Evolutionary conservation across 2,888 invertebrate species (phyloP).

Genomic region (Morpho deidamia): DNA sequence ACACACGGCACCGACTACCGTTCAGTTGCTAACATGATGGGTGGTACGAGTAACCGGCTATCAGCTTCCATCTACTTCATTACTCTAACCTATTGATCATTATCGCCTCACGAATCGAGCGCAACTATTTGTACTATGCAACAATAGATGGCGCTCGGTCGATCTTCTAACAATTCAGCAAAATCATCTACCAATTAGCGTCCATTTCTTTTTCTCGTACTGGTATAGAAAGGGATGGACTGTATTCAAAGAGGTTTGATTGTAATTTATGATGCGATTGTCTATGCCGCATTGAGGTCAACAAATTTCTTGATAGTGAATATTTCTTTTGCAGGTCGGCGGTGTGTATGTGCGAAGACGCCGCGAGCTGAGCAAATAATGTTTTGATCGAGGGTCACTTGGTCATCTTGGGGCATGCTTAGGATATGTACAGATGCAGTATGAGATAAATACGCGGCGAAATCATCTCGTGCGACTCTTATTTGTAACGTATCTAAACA

Average conservation of each 20-base stretch:
- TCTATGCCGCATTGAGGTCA: constrained; percentile 60
- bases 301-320: constrained; percentile 57
- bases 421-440: no score
- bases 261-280: constrained; percentile 76
- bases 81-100: constrained; percentile 58
- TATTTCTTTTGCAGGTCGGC: constrained; percentile 55
- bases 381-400: neutral
- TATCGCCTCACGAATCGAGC: constrained; percentile 61
- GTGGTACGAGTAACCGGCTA: constrained; percentile 49
- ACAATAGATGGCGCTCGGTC: constrained; percentile 73
- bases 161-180: constrained; percentile 55
- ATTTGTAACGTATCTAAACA: no score
- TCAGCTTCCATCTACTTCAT: constrained; percentile 63
- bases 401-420: neutral
- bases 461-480: no score
- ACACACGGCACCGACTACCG: constrained; percentile 55
- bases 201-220: constrained; percentile 35
- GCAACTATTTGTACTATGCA: constrained; percentile 71
- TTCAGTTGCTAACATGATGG: constrained; percentile 53
- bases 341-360: constrained; percentile 9
- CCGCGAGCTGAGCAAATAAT: neutral
- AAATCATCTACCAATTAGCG: constrained; percentile 71
- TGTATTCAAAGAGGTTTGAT: constrained; percentile 56
- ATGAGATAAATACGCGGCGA: no score
- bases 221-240: constrained; percentile 11